These are phyloP conservation scores for Pristionchus entomophagus DNA, from an alignment of 2,888 invertebrate species.

Conservation along the genomic window DNA sequence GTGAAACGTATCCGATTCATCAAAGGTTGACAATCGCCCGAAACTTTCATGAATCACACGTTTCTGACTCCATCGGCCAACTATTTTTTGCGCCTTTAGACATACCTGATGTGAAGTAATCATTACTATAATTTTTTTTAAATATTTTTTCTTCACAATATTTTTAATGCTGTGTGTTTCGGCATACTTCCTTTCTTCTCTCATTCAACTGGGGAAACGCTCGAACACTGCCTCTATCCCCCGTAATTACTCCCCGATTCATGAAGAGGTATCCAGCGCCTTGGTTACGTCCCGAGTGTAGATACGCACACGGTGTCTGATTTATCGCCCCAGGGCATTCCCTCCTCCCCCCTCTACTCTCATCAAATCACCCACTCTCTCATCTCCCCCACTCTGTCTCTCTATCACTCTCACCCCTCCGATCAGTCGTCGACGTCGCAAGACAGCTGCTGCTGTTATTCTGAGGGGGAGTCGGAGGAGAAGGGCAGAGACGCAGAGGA, in stretches of 20 bases:
- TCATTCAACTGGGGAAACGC: not conserved
- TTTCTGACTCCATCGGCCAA: not conserved
- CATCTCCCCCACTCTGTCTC: not conserved
- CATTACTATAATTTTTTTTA: not conserved
- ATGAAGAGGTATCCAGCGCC: not conserved
- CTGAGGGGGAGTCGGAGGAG: not conserved
- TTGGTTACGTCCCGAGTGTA: constrained; percentile 4
- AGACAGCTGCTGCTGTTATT: constrained; percentile 39
- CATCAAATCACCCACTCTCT: not conserved
- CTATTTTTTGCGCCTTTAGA: not conserved
- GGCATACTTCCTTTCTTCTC: not conserved
- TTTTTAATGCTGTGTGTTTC: not conserved
- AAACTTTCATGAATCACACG: not conserved
- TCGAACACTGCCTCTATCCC: not conserved
- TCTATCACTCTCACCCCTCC: not conserved
- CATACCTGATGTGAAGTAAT: not conserved
- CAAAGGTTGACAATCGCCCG: not conserved
- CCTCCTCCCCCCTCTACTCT: not conserved
- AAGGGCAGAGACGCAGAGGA: constrained; percentile 34
- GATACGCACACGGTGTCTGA: constrained; percentile 11
- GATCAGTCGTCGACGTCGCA: constrained; percentile 24
- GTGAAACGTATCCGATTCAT: not conserved
- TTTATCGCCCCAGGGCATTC: constrained; percentile 1
- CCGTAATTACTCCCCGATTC: not conserved
- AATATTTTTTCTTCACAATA: not conserved